Evolutionary conservation across 1,140 invertebrate genomes (phyloP).

Genomic region (Drosophila nannoptera): DNA sequence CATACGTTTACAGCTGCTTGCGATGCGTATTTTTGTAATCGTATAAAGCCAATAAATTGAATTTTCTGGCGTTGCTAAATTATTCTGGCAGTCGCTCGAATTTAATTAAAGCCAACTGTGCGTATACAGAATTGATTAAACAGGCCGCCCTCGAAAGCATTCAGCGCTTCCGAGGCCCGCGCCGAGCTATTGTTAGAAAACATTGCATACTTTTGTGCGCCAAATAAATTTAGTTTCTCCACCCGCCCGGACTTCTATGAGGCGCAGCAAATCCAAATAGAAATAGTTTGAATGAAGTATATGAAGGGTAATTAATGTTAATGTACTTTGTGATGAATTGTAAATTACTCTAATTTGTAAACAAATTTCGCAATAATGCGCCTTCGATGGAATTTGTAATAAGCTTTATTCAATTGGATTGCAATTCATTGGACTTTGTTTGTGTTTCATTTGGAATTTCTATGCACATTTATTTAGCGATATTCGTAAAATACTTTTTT

Average conservation of each 20-base stretch:
- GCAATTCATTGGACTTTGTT: not conserved
- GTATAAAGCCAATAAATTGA: conserved; percentile 19
- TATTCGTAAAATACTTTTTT: conserved; percentile 55
- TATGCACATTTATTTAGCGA: conserved; percentile 37
- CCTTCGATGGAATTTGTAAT: not conserved
- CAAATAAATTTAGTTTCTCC: conserved; percentile 6
- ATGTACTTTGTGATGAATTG: not conserved
- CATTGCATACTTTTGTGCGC: conserved; percentile 43
- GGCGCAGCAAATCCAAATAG: not conserved
- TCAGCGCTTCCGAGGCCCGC: conserved; percentile 3
- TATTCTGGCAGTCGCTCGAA: not conserved
- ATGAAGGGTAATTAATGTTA: not conserved
- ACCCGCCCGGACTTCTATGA: conserved; percentile 3
- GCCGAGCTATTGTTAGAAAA: not conserved
- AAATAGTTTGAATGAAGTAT: not conserved
- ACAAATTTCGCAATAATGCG: not conserved
- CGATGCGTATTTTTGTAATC: conserved; percentile 21
- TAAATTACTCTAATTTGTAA: conserved; percentile 5
- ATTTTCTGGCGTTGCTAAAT: not conserved
- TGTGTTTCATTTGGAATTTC: conserved; percentile 11
- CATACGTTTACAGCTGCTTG: conserved; percentile 1
- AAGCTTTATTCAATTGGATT: not conserved
- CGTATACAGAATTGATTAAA: conserved; percentile 16
- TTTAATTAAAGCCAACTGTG: not conserved
- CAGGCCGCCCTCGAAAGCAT: conserved; percentile 11